phyloP scores from a whole-genome alignment of 1,140 invertebrate genomes.

The Ceratosolen solmsi region DNA sequence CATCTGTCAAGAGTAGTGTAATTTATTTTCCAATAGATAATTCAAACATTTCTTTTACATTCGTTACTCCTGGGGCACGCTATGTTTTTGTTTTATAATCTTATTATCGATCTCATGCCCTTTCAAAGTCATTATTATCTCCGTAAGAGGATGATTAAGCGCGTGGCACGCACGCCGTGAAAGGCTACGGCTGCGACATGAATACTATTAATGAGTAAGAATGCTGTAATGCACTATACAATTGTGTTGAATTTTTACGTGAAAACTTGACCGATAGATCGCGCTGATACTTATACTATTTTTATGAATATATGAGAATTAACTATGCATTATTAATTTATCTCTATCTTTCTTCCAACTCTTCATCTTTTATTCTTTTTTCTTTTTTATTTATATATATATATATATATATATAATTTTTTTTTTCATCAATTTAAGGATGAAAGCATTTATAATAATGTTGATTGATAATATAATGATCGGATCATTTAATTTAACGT shows the following conservation, averaged over 20 bases:
- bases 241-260: neutral
- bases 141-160: conserved; percentile 32
- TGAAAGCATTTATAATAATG: too few relatives aligned
- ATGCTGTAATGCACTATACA: neutral
- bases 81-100: neutral
- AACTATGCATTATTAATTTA: neutral
- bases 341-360: too few relatives aligned
- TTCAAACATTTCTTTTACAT: neutral
- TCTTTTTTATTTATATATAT: too few relatives aligned
- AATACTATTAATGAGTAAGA: conserved; percentile 2
- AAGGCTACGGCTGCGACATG: conserved; percentile 13
- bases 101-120: conserved; percentile 30
- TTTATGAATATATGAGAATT: neutral
- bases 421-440: too few relatives aligned
- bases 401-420: too few relatives aligned
- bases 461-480: too few relatives aligned
- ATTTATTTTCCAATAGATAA: neutral
- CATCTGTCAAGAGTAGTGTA: neutral
- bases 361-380: too few relatives aligned
- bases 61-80: neutral
- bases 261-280: neutral
- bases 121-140: conserved; percentile 41
- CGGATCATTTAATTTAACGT: too few relatives aligned
- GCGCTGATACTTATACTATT: neutral
- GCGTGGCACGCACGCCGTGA: conserved; percentile 35